Evolutionary conservation across 1,140 invertebrate species (phyloP).

Genomic region (Drosophila paulistorum): DNA sequence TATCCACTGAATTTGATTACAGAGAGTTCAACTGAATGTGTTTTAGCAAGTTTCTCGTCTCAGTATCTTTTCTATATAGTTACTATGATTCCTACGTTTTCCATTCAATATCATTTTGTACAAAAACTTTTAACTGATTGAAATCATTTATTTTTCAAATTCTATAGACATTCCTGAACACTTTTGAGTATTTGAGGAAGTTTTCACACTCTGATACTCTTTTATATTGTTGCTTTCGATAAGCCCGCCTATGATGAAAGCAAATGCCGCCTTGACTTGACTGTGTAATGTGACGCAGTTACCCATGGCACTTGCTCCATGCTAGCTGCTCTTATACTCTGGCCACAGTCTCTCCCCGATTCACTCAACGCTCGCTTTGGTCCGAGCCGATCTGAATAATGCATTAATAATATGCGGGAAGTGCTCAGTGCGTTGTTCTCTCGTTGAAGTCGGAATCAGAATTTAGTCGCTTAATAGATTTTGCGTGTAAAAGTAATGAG

Average conservation of each 20-base stretch:
- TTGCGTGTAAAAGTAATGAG: conserved; percentile 15
- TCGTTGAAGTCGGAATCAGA: conserved; percentile 27
- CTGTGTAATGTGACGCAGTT: conserved; percentile 1
- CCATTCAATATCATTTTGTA: no score
- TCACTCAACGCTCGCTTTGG: neutral
- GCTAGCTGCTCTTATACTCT: neutral
- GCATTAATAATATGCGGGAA: conserved; percentile 28
- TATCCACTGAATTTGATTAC: no score
- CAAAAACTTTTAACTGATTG: no score
- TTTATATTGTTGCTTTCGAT: neutral
- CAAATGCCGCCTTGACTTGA: neutral
- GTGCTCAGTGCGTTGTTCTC: conserved; percentile 5
- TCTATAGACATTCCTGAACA: neutral
- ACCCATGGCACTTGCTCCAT: neutral
- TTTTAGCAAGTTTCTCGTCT: no score
- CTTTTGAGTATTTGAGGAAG: neutral
- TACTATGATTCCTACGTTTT: no score
- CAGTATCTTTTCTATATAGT: no score
- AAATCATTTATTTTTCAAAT: no score
- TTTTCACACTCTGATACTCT: neutral
- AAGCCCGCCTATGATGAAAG: conserved; percentile 7
- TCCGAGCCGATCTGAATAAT: conserved; percentile 23
- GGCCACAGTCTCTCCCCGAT: neutral
- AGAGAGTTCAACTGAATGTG: no score
- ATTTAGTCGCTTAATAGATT: conserved; percentile 37